A percentile compares a stretch with the other conserved stretches of the same genome.
These are phyloP conservation scores for Euborellia annulipes DNA, from an alignment of 1,140 invertebrate species.

Conservation along the genomic window DNA sequence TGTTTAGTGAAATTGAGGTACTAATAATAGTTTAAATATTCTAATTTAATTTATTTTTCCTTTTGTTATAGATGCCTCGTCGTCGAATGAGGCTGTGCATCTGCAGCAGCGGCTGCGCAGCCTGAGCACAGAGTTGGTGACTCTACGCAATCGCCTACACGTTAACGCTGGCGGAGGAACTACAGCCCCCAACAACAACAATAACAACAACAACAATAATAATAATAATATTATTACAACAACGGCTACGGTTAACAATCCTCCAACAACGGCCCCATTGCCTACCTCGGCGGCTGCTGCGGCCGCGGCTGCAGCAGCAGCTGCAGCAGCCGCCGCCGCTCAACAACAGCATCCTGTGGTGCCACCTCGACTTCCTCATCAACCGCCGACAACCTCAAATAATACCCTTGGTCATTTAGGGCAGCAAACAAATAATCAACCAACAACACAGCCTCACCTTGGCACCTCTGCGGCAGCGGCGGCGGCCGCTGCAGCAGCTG, in stretches of 20 bases:
- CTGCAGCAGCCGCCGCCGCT: constrained; percentile 4
- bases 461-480: constrained; percentile 13
- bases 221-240: background rate
- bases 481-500: constrained; percentile 19
- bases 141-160: constrained; percentile 68
- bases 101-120: constrained; percentile 75
- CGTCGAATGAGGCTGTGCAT: constrained; percentile 82
- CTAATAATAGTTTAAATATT: no score
- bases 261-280: constrained; percentile 19
- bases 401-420: background rate
- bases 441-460: constrained; percentile 14
- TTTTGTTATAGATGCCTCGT: constrained; percentile 65
- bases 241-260: constrained; percentile 13
- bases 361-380: constrained; percentile 2
- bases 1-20: no score
- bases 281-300: constrained; percentile 5
- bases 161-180: constrained; percentile 36
- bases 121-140: constrained; percentile 76
- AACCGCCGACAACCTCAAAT: background rate
- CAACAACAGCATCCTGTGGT: background rate
- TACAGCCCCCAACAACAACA: constrained; percentile 15
- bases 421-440: constrained; percentile 1
- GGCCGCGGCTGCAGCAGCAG: constrained; percentile 5
- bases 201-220: constrained; percentile 8
- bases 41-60: constrained; percentile 2